Percentiles rank a stretch among this genome's conserved stretches.
phyloP scores from a whole-genome alignment of 2,888 invertebrate species.

The Drosophila prolongata region DNA sequence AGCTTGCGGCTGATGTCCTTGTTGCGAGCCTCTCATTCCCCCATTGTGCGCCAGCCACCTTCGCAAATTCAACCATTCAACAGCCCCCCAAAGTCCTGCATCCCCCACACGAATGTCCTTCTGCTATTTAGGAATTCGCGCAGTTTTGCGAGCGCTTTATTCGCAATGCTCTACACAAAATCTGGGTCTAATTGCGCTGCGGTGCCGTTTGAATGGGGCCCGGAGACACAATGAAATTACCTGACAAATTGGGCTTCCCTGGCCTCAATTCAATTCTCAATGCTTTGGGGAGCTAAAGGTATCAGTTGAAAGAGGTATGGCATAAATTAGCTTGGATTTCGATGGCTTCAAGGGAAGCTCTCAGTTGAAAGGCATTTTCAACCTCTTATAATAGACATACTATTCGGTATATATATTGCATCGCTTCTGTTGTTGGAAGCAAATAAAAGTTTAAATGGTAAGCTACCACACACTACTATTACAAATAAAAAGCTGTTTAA shows the following conservation, averaged over 20 bases:
- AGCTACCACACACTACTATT: too few species aligned
- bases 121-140: conserved; percentile 36
- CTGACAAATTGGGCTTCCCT: conserved; percentile 11
- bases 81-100: not conserved
- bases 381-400: too few species aligned
- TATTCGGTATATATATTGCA: too few species aligned
- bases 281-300: not conserved
- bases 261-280: not conserved
- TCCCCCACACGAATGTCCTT: conserved; percentile 9
- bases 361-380: too few species aligned
- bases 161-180: conserved; percentile 24
- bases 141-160: conserved; percentile 21
- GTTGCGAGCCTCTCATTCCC: conserved; percentile 15
- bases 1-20: conserved; percentile 41
- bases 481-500: not conserved
- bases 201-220: conserved; percentile 10
- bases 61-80: not conserved
- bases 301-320: not conserved
- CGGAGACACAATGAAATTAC: conserved; percentile 24
- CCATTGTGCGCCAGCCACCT: conserved; percentile 4
- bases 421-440: too few species aligned
- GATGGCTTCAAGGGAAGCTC: not conserved
- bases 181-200: conserved; percentile 27
- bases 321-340: not conserved
- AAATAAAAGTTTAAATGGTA: not conserved